phyloP scores from a whole-genome alignment of 2,888 invertebrate species.

The Coelinius sp. region DNA sequence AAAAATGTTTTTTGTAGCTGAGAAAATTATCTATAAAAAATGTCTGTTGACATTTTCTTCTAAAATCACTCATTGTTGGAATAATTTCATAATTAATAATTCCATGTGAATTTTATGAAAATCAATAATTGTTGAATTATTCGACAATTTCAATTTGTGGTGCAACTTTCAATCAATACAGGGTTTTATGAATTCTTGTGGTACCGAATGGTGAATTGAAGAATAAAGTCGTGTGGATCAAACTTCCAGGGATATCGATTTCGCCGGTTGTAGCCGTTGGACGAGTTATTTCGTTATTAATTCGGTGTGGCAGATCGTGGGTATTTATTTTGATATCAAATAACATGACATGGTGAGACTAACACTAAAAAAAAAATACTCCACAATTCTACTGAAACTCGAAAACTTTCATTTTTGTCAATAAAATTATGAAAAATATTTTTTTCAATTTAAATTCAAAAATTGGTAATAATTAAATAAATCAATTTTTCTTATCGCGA shows the following conservation, averaged over 20 bases:
- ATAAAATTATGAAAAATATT: not conserved
- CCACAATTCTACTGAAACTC: not conserved
- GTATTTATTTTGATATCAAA: slow-evolving; percentile 61
- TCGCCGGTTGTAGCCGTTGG: slow-evolving; percentile 42
- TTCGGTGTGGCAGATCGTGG: slow-evolving; percentile 51
- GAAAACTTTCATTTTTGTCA: not conserved
- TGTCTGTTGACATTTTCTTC: too few relatives aligned
- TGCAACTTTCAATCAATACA: too few relatives aligned
- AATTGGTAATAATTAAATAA: not conserved
- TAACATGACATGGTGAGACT: slow-evolving; percentile 24
- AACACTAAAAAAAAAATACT: not conserved
- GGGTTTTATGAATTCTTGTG: not conserved
- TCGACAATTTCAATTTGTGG: too few relatives aligned
- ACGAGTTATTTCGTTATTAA: slow-evolving; percentile 52
- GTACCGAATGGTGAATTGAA: slow-evolving; percentile 36
- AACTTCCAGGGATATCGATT: slow-evolving; percentile 53
- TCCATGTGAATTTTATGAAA: too few relatives aligned
- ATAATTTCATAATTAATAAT: too few relatives aligned
- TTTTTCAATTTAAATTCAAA: not conserved
- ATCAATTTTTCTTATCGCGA: not conserved
- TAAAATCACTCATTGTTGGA: too few relatives aligned
- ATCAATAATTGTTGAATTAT: too few relatives aligned
- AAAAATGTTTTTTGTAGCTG: too few relatives aligned
- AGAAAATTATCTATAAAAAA: too few relatives aligned
- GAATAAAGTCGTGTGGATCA: slow-evolving; percentile 43